Percentiles rank a stretch among this genome's conserved stretches.
Conservation (phyloP, 1,140 invertebrate species). For the Trachelipus rathkii region DNA sequence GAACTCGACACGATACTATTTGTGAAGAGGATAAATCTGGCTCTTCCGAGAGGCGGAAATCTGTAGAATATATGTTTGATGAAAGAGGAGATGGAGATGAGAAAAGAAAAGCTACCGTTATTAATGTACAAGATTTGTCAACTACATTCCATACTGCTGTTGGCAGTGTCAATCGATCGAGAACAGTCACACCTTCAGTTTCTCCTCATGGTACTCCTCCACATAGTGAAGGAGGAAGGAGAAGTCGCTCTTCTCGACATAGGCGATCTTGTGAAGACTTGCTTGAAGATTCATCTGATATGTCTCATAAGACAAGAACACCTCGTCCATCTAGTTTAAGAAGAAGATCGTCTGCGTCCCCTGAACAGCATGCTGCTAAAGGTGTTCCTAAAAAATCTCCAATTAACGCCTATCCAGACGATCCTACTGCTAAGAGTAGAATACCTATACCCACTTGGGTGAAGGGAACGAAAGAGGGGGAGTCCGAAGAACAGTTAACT, state of each 20-base stretch:
- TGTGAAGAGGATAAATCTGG: conserved; percentile 38
- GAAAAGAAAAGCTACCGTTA: conserved; percentile 47
- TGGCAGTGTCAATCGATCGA: conserved; percentile 33
- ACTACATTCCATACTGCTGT: conserved; percentile 45
- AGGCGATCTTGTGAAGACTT: conserved; percentile 44
- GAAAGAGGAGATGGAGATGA: conserved; percentile 44
- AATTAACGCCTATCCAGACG: conserved; percentile 29
- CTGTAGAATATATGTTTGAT: conserved; percentile 41
- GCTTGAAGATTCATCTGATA: conserved; percentile 40
- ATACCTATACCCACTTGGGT: conserved; percentile 43
- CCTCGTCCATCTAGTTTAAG: conserved; percentile 41
- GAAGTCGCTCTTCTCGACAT: conserved; percentile 41
- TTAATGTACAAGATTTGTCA: conserved; percentile 47
- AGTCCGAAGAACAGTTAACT: conserved; percentile 32
- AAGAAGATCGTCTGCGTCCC: conserved; percentile 38
- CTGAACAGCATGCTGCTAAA: conserved; percentile 29
- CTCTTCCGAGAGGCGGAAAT: conserved; percentile 40
- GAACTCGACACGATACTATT: conserved; percentile 32
- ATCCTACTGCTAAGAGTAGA: conserved; percentile 39
- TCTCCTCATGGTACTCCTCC: conserved; percentile 42
- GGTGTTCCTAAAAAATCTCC: conserved; percentile 26
- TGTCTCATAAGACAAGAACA: conserved; percentile 42
- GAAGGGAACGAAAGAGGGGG: conserved; percentile 36
- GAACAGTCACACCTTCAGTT: conserved; percentile 41
- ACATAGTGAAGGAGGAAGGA: conserved; percentile 40